Base-by-base conservation (phyloP, 2,797 vertebrate species). In the Podarcis siculus region DNA sequence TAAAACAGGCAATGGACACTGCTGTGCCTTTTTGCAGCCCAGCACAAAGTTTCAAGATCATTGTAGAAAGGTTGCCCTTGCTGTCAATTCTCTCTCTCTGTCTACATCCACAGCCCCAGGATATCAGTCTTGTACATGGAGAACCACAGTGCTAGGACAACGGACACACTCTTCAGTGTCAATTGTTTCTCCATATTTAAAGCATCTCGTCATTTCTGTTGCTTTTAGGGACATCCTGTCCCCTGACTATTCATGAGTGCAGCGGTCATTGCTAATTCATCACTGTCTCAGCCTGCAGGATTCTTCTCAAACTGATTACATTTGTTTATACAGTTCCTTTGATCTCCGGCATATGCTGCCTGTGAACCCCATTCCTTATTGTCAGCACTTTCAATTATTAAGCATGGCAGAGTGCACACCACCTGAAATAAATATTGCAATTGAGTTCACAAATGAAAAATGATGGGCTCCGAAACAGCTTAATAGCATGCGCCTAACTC, bases 381-480 rank as follows among this genome's bases (percentile, higher is more conserved):
- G 92, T 79, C 78, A 49, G 78, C 32, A 64, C 49, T 86, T 87
- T 87, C 89, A 86, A 0, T 85, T 87, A 83, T 80, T 82, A 66
- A 79, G 83, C 42, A 55, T n/a, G 82, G 81, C 69, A 35, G 13
- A 79, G 85, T 91, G 76, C 87, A 88, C 84, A 75, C 45, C 89
- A 85, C 89, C 90, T 86, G 89, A 87, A 87, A 76, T 49, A 12
- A 77, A 85, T 82, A 83, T 86, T 61, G 77, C 32, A 32, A 27
- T 79, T 86, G 78, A 76, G 88, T 89, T 93, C 76, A n/a, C 61
- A 88, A 92, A 90, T 73, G 79, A 90, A 92, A 93, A 95, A 93
- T 69, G 77, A 91, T 87, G 77, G 72, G 83, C n/a, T 87, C 75
- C 85, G 85, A 88, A 88, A 83, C 71, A 66, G 10, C 13, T 82